These are phyloP conservation scores for Phenacoccus solenopsis DNA, from an alignment of 1,140 invertebrate species.

Conservation along the genomic window DNA sequence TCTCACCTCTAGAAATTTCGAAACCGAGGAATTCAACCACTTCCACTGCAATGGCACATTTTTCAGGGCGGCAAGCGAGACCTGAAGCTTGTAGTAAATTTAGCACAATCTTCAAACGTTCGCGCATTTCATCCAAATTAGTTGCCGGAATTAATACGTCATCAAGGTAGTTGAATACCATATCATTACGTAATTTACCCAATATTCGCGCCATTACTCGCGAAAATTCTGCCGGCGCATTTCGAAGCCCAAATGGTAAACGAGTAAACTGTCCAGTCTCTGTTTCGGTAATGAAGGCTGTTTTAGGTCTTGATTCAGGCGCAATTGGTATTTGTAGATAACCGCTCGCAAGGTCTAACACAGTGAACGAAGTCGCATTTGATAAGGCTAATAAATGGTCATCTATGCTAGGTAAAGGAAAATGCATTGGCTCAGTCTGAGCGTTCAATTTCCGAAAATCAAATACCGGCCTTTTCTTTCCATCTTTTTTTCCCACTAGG, in stretches of 20 bases:
- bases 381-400: constrained; percentile 36
- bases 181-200: neutral
- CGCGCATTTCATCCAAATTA: neutral
- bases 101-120: neutral
- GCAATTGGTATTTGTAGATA: constrained; percentile 34
- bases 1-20: neutral
- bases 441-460: constrained; percentile 35
- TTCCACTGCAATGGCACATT: neutral
- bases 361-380: constrained; percentile 35
- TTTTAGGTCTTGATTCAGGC: constrained; percentile 28
- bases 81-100: neutral
- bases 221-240: constrained; percentile 17
- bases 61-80: neutral
- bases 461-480: constrained; percentile 23
- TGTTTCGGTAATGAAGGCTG: constrained; percentile 23
- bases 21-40: neutral
- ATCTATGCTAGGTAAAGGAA: constrained; percentile 40
- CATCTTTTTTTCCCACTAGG: neutral
- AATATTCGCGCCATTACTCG: constrained; percentile 14
- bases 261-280: constrained; percentile 21
- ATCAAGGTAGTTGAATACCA: neutral
- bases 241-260: constrained; percentile 27
- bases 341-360: constrained; percentile 35
- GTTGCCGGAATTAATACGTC: neutral
- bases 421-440: constrained; percentile 34